These are phyloP conservation scores for Agrochola circellaris DNA, from an alignment of 2,888 invertebrate species.

Conservation along the genomic window DNA sequence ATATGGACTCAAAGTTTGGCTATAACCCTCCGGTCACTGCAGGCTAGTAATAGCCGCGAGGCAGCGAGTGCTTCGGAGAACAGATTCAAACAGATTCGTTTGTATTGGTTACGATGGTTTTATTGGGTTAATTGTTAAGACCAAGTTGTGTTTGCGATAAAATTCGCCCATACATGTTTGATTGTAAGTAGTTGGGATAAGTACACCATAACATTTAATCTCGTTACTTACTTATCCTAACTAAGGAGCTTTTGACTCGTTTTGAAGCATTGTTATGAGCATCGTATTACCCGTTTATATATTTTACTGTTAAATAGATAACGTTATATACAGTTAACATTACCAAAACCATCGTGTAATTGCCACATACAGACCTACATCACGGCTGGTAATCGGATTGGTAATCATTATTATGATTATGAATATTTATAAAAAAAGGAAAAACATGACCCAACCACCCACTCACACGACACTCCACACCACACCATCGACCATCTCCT, in stretches of 20 bases:
- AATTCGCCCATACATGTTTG: constrained; percentile 24
- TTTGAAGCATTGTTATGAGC: not conserved
- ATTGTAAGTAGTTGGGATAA: not conserved
- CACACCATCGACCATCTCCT: too few relatives aligned
- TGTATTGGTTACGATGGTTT: constrained; percentile 31
- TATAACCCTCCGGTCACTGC: constrained; percentile 42
- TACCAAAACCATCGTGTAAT: not conserved
- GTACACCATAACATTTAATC: not conserved
- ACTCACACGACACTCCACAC: too few relatives aligned
- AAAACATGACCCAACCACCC: not conserved
- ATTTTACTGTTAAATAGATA: not conserved
- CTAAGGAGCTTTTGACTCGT: not conserved
- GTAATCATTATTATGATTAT: not conserved
- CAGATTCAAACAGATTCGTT: constrained; percentile 41
- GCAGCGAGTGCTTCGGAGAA: constrained; percentile 23
- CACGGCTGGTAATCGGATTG: not conserved
- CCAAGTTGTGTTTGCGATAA: constrained; percentile 25
- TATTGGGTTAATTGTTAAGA: constrained; percentile 19
- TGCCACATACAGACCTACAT: not conserved
- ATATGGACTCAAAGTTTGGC: constrained; percentile 45
- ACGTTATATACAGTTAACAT: not conserved
- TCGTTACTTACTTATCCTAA: not conserved
- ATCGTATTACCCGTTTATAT: not conserved
- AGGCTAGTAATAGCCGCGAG: constrained; percentile 21
- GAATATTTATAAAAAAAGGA: not conserved